Percentiles rank a stretch among this genome's conserved stretches.
These are phyloP conservation scores for Carlito syrichta DNA, from an alignment of 2,113 vertebrate species.

Conservation along the genomic window DNA sequence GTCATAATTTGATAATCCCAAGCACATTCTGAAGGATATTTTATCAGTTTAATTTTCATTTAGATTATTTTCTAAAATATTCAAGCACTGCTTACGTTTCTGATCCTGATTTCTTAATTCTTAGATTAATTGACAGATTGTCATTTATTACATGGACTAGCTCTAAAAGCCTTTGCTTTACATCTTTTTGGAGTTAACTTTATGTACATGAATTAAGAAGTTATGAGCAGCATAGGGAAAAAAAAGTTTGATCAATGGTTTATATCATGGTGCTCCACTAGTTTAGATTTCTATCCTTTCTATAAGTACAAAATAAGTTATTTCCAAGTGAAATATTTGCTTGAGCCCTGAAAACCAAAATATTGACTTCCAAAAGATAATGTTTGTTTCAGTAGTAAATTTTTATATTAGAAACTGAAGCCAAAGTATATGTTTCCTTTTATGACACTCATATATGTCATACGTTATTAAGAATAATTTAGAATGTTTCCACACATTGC, in stretches of 20 bases:
- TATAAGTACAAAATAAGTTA: neutral
- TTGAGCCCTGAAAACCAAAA: constrained; percentile 2
- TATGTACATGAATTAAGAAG: neutral
- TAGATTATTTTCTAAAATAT: neutral
- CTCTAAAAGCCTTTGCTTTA: neutral
- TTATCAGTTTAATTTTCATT: neutral
- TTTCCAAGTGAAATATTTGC: neutral
- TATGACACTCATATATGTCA: neutral
- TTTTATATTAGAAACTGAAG: neutral
- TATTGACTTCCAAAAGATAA: constrained; percentile 36
- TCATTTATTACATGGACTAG: neutral
- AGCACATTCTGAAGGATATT: neutral
- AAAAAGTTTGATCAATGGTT: neutral
- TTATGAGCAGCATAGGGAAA: neutral
- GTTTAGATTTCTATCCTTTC: neutral
- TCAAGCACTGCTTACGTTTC: neutral
- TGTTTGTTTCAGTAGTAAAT: neutral
- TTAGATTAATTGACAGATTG: neutral
- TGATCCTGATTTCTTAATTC: neutral
- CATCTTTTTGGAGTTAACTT: neutral
- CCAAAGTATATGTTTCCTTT: neutral
- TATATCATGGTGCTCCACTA: neutral
- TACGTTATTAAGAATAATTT: constrained; percentile 31
- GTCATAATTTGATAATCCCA: neutral
- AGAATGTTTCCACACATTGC: neutral